Base-by-base conservation (phyloP, 1,140 invertebrate genomes). In the Aphaenogaster rudis region DNA sequence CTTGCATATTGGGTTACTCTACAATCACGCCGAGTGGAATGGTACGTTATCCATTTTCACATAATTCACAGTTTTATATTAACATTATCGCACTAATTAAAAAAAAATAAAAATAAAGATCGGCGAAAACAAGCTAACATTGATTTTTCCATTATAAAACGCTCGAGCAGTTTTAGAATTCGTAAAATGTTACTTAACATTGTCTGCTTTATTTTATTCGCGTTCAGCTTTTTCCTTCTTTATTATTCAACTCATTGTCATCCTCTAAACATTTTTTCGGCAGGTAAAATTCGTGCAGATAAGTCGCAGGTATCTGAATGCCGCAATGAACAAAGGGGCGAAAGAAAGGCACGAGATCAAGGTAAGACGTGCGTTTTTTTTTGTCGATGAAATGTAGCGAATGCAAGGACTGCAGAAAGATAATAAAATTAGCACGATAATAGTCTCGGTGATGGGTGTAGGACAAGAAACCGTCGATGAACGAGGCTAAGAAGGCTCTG, bases 201-300 rank as follows among this genome's bases (percentile, higher is more conserved):
- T 3, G 2, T 45, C 1, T 59, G 11, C 36, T 59, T 21, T 15
- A 42, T 61, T 76, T 45, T 59, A 76, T 77, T 77, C 4, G 21
- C n/a, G 0, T 39, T 39, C n/a, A 15, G 15, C 78, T 3, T n/a
- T 86, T n/a, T 78, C 52, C 1, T n/a, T 86, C 21, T 78, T 59
- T 86, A 48, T 77, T n/a, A 7, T 15, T 8, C 15, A 59, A 90
- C 90, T 28, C 13, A 6, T 45, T 57, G 13, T 54, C 39, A 45
- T 42, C 1, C 13, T 21, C 33, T 21, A 54, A 67, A 72, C 11
- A 6, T 17, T 9, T 42, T 42, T 42, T 21, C 39, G 79, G 0
- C 85, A 96, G 96, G 95, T 96, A 17, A 95, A 91, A 79, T 95
- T 93, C 66, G 87, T 96, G 21, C 96, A 96, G 92, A 95, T 94